A percentile compares a stretch with the other conserved stretches of the same genome.
Evolutionary conservation across 2,797 vertebrate species (phyloP).

Genomic region (Micromesistius poutassou): DNA sequence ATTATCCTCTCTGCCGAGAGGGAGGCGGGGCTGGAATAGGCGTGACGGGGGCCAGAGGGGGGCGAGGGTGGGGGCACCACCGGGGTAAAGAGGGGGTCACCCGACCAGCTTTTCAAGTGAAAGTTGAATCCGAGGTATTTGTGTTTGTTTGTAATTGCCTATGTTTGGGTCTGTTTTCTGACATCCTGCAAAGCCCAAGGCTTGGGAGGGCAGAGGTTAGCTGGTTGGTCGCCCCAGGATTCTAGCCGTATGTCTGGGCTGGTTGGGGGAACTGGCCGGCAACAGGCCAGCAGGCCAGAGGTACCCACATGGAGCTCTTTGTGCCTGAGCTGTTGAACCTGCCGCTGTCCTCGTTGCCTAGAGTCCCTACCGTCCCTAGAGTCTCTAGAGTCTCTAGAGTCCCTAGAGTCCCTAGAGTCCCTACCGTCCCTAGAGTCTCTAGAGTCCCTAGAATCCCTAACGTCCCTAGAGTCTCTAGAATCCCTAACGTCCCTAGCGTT

Average conservation of each 20-base stretch:
- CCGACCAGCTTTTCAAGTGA: constrained; percentile 70
- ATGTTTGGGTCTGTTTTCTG: constrained; percentile 62
- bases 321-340: constrained; percentile 8
- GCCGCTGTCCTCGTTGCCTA: constrained; percentile 9
- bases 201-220: constrained; percentile 66
- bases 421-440: too few relatives aligned
- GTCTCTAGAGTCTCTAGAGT: too few relatives aligned
- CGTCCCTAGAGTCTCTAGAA: too few relatives aligned
- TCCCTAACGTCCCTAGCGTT: neutral
- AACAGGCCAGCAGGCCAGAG: constrained; percentile 11
- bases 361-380: too few relatives aligned
- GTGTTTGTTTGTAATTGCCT: constrained; percentile 72
- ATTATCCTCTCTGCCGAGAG: constrained; percentile 64
- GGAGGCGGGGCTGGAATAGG: constrained; percentile 38
- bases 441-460: too few relatives aligned
- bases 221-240: constrained; percentile 16
- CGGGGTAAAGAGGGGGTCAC: constrained; percentile 44
- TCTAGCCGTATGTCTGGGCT: constrained; percentile 13
- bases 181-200: constrained; percentile 71
- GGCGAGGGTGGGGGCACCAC: constrained; percentile 12
- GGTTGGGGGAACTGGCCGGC: constrained; percentile 15
- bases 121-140: constrained; percentile 72
- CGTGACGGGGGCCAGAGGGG: constrained; percentile 59
- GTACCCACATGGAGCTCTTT: neutral
- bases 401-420: too few relatives aligned